Conservation (phyloP, 2,113 vertebrate species). For the Falco punctatus region DNA sequence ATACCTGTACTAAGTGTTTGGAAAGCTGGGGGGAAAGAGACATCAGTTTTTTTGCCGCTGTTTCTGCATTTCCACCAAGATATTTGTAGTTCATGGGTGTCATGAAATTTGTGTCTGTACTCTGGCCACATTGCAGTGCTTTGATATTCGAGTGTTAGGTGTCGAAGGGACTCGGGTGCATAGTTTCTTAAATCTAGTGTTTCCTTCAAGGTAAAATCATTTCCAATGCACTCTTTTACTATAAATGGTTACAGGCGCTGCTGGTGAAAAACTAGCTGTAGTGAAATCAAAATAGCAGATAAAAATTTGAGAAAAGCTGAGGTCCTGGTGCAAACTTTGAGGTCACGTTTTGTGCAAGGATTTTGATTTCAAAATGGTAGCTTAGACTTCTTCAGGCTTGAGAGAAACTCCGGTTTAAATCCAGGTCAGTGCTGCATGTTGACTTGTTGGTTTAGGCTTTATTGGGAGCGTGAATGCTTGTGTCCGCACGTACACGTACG, state of each 20-base stretch:
- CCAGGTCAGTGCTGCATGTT: neutral
- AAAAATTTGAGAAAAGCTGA: neutral
- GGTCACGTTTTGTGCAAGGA: neutral
- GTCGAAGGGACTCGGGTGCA: neutral
- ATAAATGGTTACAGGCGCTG: neutral
- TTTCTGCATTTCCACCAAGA: neutral
- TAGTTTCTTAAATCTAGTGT: neutral
- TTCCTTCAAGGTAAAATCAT: neutral
- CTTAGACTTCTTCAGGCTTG: neutral
- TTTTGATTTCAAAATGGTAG: neutral
- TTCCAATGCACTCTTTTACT: neutral
- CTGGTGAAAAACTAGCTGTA: neutral
- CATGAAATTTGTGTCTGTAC: neutral
- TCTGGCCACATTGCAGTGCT: neutral
- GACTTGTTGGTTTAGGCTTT: neutral
- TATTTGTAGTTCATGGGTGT: neutral
- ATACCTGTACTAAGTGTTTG: neutral
- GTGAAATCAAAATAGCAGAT: neutral
- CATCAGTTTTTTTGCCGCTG: neutral
- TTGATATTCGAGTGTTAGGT: neutral
- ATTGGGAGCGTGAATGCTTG: accelerated
- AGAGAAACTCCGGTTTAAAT: neutral
- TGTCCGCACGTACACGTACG: neutral
- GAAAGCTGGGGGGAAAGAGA: neutral
- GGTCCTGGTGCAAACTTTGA: neutral